These are phyloP conservation scores for Mormyrops boulengeri DNA, from an alignment of 2,797 vertebrate genomes.

Conservation along the genomic window DNA sequence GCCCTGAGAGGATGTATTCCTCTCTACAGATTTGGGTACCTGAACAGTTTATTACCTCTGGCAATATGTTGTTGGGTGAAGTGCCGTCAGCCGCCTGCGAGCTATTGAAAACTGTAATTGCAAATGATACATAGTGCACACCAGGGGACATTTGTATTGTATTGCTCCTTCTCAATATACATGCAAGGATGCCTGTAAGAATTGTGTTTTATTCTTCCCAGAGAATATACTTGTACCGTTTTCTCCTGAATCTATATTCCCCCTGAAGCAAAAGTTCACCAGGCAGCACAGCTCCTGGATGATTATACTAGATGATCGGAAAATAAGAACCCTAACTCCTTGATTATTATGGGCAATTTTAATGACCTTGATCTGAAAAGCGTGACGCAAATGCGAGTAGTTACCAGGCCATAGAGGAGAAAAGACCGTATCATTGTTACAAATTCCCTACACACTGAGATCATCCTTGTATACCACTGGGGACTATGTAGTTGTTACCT, in stretches of 20 bases:
- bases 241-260: not conserved
- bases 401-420: not conserved
- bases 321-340: not conserved
- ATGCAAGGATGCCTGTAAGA: not conserved
- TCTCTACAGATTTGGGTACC: not conserved
- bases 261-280: not conserved
- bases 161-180: not conserved
- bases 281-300: not conserved
- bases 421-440: not conserved
- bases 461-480: constrained; percentile 1
- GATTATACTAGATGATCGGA: not conserved
- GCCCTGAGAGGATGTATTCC: not conserved
- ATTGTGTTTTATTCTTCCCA: not conserved
- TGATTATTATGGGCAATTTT: not conserved
- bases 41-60: not conserved
- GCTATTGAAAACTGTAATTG: not conserved
- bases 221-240: not conserved
- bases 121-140: not conserved
- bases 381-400: not conserved
- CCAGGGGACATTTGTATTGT: not conserved
- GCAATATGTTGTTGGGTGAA: not conserved
- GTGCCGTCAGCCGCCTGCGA: not conserved
- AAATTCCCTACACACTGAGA: not conserved
- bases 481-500: not conserved
- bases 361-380: not conserved